Evolutionary conservation across 2,888 invertebrate genomes (phyloP).

Genomic region (Lasioglossum oenotherae): DNA sequence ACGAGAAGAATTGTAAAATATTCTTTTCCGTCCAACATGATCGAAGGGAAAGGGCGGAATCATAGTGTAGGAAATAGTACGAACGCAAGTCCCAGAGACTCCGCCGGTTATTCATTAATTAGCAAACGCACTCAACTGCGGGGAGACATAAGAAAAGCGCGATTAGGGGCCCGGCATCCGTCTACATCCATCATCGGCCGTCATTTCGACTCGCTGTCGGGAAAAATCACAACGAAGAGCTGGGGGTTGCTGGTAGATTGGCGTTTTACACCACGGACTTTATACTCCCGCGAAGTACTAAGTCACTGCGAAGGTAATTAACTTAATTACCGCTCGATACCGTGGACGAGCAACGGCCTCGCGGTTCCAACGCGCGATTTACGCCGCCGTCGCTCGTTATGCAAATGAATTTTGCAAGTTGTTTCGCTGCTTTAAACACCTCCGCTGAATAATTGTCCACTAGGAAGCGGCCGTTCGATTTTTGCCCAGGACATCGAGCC

Average conservation of each 20-base stretch:
- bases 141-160: constrained; percentile 39
- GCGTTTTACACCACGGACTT: constrained; percentile 30
- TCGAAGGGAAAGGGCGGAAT: background rate
- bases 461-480: constrained; percentile 12
- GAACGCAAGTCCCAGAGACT: background rate
- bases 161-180: constrained; percentile 52
- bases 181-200: constrained; percentile 67
- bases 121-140: background rate
- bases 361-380: constrained; percentile 52
- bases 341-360: constrained; percentile 39
- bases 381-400: constrained; percentile 45
- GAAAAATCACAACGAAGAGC: constrained; percentile 31
- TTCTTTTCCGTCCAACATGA: background rate
- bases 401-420: constrained; percentile 61
- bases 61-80: background rate
- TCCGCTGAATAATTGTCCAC: constrained; percentile 38
- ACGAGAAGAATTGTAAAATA: background rate
- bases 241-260: background rate
- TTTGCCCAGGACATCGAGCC: constrained; percentile 19
- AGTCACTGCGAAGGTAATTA: constrained; percentile 68
- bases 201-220: constrained; percentile 44
- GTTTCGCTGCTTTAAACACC: constrained; percentile 25
- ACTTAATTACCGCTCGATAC: constrained; percentile 72
- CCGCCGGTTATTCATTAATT: constrained; percentile 20
- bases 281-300: constrained; percentile 48